Conservation (phyloP, 2,113 vertebrate species). For the Lophotis ruficrista region DNA sequence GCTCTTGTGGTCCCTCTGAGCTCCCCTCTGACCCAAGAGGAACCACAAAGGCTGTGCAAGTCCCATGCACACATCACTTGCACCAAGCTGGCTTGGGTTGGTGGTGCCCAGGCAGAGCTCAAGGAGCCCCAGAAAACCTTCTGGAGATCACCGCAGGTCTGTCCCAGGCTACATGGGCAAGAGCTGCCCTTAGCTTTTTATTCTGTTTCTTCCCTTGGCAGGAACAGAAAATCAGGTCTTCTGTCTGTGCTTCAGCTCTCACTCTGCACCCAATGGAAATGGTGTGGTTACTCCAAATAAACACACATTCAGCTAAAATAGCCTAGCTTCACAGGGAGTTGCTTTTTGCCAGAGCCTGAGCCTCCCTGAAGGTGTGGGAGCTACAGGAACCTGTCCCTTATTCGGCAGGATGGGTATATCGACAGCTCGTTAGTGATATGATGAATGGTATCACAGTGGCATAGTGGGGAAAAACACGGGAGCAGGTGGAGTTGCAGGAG, state of each 20-base stretch:
- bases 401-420: accelerated
- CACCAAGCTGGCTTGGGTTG: not conserved
- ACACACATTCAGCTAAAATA: not conserved
- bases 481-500: not conserved
- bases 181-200: not conserved
- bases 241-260: not conserved
- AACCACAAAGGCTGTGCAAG: accelerated
- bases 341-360: not conserved
- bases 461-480: not conserved
- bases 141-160: not conserved
- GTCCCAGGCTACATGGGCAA: not conserved
- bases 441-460: not conserved
- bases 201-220: not conserved
- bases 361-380: not conserved
- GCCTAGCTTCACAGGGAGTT: not conserved
- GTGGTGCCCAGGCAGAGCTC: not conserved
- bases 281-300: not conserved
- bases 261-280: not conserved
- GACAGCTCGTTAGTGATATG: not conserved
- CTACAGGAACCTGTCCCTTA: not conserved
- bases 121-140: not conserved
- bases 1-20: not conserved
- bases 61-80: accelerated
- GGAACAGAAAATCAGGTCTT: not conserved
- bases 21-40: not conserved